A percentile compares a stretch with the other conserved stretches of the same genome.
These are phyloP conservation scores for Drosophila sp. DNA, from an alignment of 1,140 invertebrate genomes.

Conservation along the genomic window DNA sequence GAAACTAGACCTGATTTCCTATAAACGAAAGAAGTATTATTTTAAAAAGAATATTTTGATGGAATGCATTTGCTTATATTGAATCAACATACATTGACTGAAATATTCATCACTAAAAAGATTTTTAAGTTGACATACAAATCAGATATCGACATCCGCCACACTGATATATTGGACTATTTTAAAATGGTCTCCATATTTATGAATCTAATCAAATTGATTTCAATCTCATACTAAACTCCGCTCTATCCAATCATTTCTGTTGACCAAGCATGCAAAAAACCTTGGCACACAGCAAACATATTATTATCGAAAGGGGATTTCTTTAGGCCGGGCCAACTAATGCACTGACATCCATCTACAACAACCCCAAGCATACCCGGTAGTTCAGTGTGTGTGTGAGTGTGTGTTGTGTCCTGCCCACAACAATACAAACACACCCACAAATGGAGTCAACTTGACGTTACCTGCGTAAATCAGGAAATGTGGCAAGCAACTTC, in stretches of 20 bases:
- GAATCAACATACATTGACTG: too few species aligned
- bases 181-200: slow-evolving; percentile 16
- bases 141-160: background rate
- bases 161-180: background rate
- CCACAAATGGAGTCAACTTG: slow-evolving; percentile 50
- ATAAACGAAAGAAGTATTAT: too few species aligned
- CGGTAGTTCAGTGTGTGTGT: slow-evolving; percentile 2
- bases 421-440: slow-evolving; percentile 66
- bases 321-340: slow-evolving; percentile 39
- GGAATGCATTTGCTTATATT: too few species aligned
- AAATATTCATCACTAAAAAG: too few species aligned
- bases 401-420: slow-evolving; percentile 47
- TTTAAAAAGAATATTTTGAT: too few species aligned
- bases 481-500: slow-evolving; percentile 60
- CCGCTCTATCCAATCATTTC: slow-evolving; percentile 51
- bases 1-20: too few species aligned
- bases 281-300: slow-evolving; percentile 39
- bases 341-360: slow-evolving; percentile 44
- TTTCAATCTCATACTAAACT: slow-evolving; percentile 22
- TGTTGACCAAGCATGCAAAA: slow-evolving; percentile 50
- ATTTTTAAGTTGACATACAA: background rate
- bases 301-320: slow-evolving; percentile 44
- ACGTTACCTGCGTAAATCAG: slow-evolving; percentile 77
- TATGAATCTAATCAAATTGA: slow-evolving; percentile 31
- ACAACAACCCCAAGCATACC: slow-evolving; percentile 38